Evolutionary conservation across 35 echinoderm and acorn worm genomes (phyloP), one percentile per base, ranked within the genome.

Genomic region (Holothuria glaberrima): DNA sequence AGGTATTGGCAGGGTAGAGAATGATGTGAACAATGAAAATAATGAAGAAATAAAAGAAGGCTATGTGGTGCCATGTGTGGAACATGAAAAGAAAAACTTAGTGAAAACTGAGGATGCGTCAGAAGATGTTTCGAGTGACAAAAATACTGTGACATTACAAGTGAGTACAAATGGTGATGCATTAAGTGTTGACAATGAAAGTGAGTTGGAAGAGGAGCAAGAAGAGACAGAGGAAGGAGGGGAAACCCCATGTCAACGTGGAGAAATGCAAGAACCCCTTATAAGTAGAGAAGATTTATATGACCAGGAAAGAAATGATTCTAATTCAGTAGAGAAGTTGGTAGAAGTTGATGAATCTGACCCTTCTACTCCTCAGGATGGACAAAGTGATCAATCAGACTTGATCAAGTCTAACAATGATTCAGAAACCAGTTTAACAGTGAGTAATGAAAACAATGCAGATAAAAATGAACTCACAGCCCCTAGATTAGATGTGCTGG

Each of bases 401-500:
- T 54, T 54, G 50, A 54, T 54, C 50, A 54, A 54, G 50, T 54
- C 50, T 54, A 17, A 54, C 50, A 54, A 12, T 0, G 5, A 5
- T 54, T 5, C 9, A 54, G 50, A 14, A 54, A 17, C 16, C 12
- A 9, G 16, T 0, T 2, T 1, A 54, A 54, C 50, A 9, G 50
- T 54, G 50, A 54, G 12, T 1, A 54, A 12, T 54, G 50, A 54
- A 9, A 14, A 14, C 13, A 54, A 0, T 54, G 50, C 16, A 54
- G 50, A 14, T 9, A 5, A 22, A 78, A 78, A n/a, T 25, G n/a
- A 48, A 12, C 6, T 73, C 17, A 46, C 58, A 3, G 71, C 34
- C 68, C 89, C 72, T 18, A 86, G 92, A 80, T 66, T 95, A 28
- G 94, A 95, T 86, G 90, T 95, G 22, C 71, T 95, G 50, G 94